These are phyloP conservation scores for Manduca sexta DNA, from an alignment of 1,140 invertebrate species.

Conservation along the genomic window DNA sequence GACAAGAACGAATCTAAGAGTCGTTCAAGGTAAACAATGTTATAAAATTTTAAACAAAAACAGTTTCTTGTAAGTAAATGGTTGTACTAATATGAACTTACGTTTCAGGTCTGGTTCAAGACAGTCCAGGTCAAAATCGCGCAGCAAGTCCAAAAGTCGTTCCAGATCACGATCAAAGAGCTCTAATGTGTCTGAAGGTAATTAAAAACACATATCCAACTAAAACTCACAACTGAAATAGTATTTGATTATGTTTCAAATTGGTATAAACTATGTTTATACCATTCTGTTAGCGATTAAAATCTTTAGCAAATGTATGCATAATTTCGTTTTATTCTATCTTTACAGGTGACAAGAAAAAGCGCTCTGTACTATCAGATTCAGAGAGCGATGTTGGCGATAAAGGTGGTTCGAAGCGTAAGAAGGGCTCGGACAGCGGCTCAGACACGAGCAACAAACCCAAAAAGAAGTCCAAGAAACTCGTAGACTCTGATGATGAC, in stretches of 20 bases:
- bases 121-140: conserved; percentile 53
- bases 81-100: background rate
- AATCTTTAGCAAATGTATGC: background rate
- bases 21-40: conserved; percentile 68
- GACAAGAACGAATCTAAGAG: conserved; percentile 51
- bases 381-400: conserved; percentile 66
- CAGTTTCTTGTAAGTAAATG: background rate
- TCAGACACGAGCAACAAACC: conserved; percentile 56
- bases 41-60: conserved; percentile 44
- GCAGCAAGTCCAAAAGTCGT: conserved; percentile 58
- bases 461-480: conserved; percentile 59
- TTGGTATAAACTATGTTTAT: no score
- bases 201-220: no score
- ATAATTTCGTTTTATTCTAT: background rate
- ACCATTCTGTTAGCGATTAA: background rate
- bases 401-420: conserved; percentile 40
- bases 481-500: conserved; percentile 56
- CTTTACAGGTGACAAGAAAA: conserved; percentile 64
- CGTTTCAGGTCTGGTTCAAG: conserved; percentile 45
- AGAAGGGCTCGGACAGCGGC: conserved; percentile 53
- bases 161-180: conserved; percentile 59
- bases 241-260: no score
- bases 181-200: conserved; percentile 41
- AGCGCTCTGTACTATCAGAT: conserved; percentile 68
- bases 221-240: no score